These are phyloP conservation scores for Enteromius paludinosus DNA, from an alignment of 2,797 vertebrate species.

Conservation along the genomic window DNA sequence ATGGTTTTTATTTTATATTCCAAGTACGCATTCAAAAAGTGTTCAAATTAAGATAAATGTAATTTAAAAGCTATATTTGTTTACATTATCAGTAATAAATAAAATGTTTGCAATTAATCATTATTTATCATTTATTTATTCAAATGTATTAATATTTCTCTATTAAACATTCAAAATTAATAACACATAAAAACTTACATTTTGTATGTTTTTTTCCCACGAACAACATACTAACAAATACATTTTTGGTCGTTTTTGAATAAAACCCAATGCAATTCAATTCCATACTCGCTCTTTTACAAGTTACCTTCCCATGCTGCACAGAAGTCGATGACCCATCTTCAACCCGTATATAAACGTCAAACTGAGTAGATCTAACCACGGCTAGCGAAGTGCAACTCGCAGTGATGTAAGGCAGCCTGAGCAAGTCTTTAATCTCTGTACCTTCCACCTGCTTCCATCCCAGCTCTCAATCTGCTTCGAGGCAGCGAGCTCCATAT, in stretches of 20 bases:
- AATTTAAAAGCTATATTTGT: neutral
- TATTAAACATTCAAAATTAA: too few relatives aligned
- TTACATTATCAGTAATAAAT: neutral
- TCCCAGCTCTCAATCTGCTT: slow-evolving; percentile 35
- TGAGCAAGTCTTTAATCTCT: slow-evolving; percentile 42
- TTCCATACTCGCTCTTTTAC: neutral
- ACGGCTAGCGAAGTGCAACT: neutral
- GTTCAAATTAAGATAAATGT: neutral
- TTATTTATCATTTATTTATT: neutral
- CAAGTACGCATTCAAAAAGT: neutral
- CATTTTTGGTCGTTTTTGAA: neutral
- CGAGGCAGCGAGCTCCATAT: slow-evolving; percentile 54
- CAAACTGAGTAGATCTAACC: slow-evolving; percentile 2
- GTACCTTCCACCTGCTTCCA: slow-evolving; percentile 55
- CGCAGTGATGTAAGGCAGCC: neutral
- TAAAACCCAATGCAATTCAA: neutral
- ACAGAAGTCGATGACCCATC: neutral
- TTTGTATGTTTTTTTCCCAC: too few relatives aligned
- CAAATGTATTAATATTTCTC: neutral
- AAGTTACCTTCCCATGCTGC: neutral
- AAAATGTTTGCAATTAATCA: neutral
- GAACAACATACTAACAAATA: neutral
- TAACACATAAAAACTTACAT: too few relatives aligned
- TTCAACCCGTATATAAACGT: slow-evolving; percentile 8
- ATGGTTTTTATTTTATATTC: neutral